phyloP scores from a whole-genome alignment of 1,140 invertebrate species.

The Capitella teleta region DNA sequence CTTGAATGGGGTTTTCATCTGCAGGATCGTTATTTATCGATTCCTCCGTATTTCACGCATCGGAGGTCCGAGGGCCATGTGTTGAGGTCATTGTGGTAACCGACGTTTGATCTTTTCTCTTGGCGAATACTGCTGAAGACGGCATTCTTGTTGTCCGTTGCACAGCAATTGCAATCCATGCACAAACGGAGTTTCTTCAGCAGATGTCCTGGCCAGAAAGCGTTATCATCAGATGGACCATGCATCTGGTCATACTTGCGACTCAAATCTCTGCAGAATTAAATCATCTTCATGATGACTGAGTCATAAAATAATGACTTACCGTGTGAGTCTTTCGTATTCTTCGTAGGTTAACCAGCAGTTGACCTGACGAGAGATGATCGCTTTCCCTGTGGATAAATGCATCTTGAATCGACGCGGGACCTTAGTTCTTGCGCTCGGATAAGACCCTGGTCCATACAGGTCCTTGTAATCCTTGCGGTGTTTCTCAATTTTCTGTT shows the following conservation, averaged over 20 bases:
- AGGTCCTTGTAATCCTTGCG: neutral
- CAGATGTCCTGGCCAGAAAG: constrained; percentile 35
- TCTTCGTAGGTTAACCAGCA: constrained; percentile 40
- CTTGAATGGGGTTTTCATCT: too few relatives aligned
- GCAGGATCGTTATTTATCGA: neutral
- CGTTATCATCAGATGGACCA: constrained; percentile 14
- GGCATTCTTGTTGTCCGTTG: constrained; percentile 4
- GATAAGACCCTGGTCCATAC: neutral
- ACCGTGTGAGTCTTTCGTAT: constrained; percentile 32
- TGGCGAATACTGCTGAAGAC: constrained; percentile 10
- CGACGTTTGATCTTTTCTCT: constrained; percentile 13
- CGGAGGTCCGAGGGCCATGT: constrained; percentile 19
- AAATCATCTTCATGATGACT: neutral
- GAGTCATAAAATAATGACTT: neutral
- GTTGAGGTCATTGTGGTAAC: constrained; percentile 21
- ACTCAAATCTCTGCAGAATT: constrained; percentile 7
- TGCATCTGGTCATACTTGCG: constrained; percentile 2
- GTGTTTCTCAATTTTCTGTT: too few relatives aligned
- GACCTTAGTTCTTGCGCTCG: neutral
- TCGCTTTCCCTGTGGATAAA: constrained; percentile 30
- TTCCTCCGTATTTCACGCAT: neutral
- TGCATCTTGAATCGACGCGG: constrained; percentile 14
- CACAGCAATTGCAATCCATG: constrained; percentile 20
- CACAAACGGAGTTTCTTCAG: constrained; percentile 31
- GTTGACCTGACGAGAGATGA: constrained; percentile 23